These are phyloP conservation scores for Tretioscincus oriximinensis DNA, from an alignment of 2,113 vertebrate species.

Conservation along the genomic window DNA sequence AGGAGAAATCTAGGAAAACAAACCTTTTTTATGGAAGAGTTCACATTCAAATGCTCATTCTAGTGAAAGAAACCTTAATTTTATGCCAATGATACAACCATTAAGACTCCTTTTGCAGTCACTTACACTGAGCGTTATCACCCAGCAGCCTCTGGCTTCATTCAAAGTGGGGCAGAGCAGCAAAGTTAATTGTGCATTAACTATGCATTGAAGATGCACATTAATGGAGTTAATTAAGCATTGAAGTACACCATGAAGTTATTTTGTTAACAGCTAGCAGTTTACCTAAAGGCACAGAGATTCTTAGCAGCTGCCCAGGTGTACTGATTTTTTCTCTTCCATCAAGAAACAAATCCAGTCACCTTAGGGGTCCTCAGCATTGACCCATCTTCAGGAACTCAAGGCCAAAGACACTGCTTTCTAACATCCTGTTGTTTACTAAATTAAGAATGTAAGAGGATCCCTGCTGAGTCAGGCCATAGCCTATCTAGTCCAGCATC, in stretches of 20 bases:
- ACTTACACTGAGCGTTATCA: constrained; percentile 24
- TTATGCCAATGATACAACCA: constrained; percentile 7
- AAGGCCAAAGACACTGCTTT: neutral
- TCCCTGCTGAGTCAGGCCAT: too few species aligned
- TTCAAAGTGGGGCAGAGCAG: constrained; percentile 25
- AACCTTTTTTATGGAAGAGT: neutral
- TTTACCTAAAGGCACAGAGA: neutral
- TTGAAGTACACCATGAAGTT: constrained; percentile 28
- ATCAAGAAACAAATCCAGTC: neutral
- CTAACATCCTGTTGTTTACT: neutral
- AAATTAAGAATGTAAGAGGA: too few species aligned
- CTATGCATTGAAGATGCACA: constrained; percentile 12
- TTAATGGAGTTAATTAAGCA: constrained; percentile 33
- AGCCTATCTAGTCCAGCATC: too few species aligned
- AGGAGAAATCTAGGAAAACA: neutral
- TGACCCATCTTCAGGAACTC: neutral
- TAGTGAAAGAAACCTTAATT: constrained; percentile 16
- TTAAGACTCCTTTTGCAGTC: constrained; percentile 6
- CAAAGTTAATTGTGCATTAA: constrained; percentile 30
- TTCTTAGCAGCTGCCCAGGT: constrained; percentile 6
- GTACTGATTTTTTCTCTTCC: neutral
- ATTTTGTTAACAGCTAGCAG: constrained; percentile 18
- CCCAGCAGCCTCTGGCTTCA: constrained; percentile 15
- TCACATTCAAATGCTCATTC: constrained; percentile 7
- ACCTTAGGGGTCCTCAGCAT: too few species aligned